Evolutionary conservation across 2,888 invertebrate species (phyloP).

Genomic region (Colostygia pectinataria): DNA sequence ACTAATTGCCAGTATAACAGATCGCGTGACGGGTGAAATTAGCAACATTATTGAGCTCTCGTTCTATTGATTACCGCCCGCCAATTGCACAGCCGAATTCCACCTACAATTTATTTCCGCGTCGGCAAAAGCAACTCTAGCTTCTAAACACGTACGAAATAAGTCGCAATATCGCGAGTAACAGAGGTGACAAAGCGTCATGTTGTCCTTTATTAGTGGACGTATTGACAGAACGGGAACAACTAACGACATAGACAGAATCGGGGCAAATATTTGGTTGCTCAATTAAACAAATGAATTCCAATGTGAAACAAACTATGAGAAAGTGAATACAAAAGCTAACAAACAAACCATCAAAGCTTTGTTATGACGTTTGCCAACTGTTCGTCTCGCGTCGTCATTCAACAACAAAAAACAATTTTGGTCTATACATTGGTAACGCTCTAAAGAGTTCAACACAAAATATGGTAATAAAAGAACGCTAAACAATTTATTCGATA

Average conservation of each 20-base stretch:
- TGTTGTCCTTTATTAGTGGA: constrained; percentile 65
- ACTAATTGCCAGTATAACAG: constrained; percentile 48
- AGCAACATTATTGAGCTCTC: constrained; percentile 52
- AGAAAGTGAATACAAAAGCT: constrained; percentile 35
- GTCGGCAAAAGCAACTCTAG: constrained; percentile 28
- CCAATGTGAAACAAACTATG: constrained; percentile 47
- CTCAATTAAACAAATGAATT: constrained; percentile 76
- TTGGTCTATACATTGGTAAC: constrained; percentile 17
- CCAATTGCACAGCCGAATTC: constrained; percentile 48
- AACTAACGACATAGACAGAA: constrained; percentile 69
- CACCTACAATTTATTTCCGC: constrained; percentile 40
- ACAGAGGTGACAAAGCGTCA: constrained; percentile 39
- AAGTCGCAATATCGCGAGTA: constrained; percentile 45
- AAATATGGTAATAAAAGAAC: constrained; percentile 27
- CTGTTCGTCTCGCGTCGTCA: constrained; percentile 36
- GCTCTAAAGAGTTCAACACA: constrained; percentile 23
- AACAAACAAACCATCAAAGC: constrained; percentile 42
- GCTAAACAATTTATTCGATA: constrained; percentile 36
- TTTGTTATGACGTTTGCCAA: constrained; percentile 68
- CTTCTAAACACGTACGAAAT: constrained; percentile 36
- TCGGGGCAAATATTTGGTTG: constrained; percentile 69
- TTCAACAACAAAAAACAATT: constrained; percentile 19
- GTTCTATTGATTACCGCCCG: constrained; percentile 49
- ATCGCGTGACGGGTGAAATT: constrained; percentile 53
- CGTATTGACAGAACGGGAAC: constrained; percentile 72